phyloP scores from a whole-genome alignment of 2,888 invertebrate genomes.

The Endomychus coccineus region DNA sequence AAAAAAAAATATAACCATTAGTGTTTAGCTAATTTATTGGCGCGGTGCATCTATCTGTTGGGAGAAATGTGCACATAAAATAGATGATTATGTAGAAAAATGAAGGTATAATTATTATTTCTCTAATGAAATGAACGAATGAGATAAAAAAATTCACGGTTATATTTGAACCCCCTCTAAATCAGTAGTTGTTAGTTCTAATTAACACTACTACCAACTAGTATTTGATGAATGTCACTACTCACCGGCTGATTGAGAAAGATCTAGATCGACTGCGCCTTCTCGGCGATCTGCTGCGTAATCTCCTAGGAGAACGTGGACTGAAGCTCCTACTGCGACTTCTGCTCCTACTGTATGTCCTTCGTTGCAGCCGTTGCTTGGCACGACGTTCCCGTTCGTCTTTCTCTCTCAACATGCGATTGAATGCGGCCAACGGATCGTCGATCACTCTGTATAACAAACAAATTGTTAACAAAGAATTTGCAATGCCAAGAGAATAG shows the following conservation, averaged over 20 bases:
- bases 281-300: slow-evolving; percentile 37
- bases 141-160: no score
- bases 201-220: no score
- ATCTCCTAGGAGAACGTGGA: slow-evolving; percentile 42
- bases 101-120: no score
- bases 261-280: slow-evolving; percentile 42
- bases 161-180: no score
- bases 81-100: no score
- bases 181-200: no score
- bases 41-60: no score
- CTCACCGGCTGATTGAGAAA: slow-evolving; percentile 51
- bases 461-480: neutral
- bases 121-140: no score
- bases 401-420: slow-evolving; percentile 78
- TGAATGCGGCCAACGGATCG: slow-evolving; percentile 81
- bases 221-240: slow-evolving; percentile 5
- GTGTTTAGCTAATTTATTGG: no score
- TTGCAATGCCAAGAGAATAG: no score
- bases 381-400: slow-evolving; percentile 61
- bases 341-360: slow-evolving; percentile 46
- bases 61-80: no score
- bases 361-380: slow-evolving; percentile 54
- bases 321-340: slow-evolving; percentile 43
- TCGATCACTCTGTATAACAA: slow-evolving; percentile 58
- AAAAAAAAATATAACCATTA: no score